Base-by-base conservation (phyloP, 1,140 invertebrate genomes). In the Trachymyrmex septentrionalis region DNA sequence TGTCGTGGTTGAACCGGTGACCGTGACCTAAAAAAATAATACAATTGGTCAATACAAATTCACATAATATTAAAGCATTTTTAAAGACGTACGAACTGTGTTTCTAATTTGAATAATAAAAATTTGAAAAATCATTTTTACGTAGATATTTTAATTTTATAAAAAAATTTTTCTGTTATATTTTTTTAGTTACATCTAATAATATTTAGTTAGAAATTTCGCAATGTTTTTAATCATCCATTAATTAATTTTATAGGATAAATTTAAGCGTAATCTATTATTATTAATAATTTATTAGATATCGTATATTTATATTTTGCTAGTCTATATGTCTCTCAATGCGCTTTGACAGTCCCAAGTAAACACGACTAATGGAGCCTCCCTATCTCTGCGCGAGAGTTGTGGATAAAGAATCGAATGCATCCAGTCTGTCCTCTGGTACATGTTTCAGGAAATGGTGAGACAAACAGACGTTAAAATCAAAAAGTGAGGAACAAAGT, bases 1-100 rank as follows among this genome's bases (percentile, higher is more conserved):
- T 73, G 92, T 92, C 50, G 93, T 93, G 80, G 90, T 92, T 85
- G 93, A 93, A 88, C 93, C 92, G 85, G 92, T 90, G 73, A 94
- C 93, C 75, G 94, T 94, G 87, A 93, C 93, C 94, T 95, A 88
- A 91, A 88, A 91, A 93, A 57, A 34, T 10, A 9, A 78, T 19
- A 34, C 24, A 76, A 1, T 14, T 24, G 38, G 5, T 57, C 6
- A 77, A 67, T n/a, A 5, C 10, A 71, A 67, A 44, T 48, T 44
- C 0, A 55, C 9, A 53, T 27, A n/a, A 16, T 38, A 55, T 44
- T 12, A 38, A 12, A 53, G 9, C 4, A 19, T 10, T 1, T 50
- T 27, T 72, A 53, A 27, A 71, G 7, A 71, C n/a, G 14, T 14
- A 19, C 3, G n/a, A 66, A 66, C 1, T 67, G 12, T 12, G 19